These are phyloP conservation scores for Lottia gigantea DNA, from an alignment of 2,888 invertebrate species.

Conservation along the genomic window DNA sequence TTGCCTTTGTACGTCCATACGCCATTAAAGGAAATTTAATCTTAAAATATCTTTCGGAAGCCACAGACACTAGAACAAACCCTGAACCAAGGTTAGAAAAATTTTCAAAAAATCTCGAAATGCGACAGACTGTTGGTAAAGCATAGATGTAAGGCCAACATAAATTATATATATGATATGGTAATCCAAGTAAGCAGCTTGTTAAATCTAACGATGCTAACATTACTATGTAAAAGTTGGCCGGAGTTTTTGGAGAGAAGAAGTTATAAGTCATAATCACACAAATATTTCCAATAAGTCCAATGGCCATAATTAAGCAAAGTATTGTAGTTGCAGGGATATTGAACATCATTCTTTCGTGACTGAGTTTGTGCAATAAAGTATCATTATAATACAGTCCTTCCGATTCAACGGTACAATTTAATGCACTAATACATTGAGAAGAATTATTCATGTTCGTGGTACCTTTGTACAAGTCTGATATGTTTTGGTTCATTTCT, in stretches of 20 bases:
- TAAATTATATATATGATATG: slow-evolving; percentile 46
- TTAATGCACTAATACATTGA: too few relatives aligned
- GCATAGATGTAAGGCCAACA: slow-evolving; percentile 43
- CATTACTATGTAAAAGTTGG: slow-evolving; percentile 48
- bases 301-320: slow-evolving; percentile 35
- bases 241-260: slow-evolving; percentile 43
- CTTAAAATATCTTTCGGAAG: slow-evolving; percentile 55
- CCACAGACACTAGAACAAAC: slow-evolving; percentile 50
- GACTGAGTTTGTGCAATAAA: slow-evolving; percentile 26
- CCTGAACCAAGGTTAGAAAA: slow-evolving; percentile 47
- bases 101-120: slow-evolving; percentile 39
- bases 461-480: too few relatives aligned
- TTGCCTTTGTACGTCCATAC: slow-evolving; percentile 46
- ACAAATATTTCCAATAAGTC: slow-evolving; percentile 45
- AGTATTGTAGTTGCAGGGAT: slow-evolving; percentile 48
- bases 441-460: too few relatives aligned
- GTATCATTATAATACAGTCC: background rate
- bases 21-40: slow-evolving; percentile 49
- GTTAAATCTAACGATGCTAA: slow-evolving; percentile 46
- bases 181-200: slow-evolving; percentile 46
- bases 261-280: slow-evolving; percentile 50
- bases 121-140: slow-evolving; percentile 42
- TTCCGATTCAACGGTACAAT: too few relatives aligned
- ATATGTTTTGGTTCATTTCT: too few relatives aligned
- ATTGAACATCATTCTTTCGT: slow-evolving; percentile 37